phyloP scores from a whole-genome alignment of 2,113 vertebrate species.

The Oryzias javanicus region DNA sequence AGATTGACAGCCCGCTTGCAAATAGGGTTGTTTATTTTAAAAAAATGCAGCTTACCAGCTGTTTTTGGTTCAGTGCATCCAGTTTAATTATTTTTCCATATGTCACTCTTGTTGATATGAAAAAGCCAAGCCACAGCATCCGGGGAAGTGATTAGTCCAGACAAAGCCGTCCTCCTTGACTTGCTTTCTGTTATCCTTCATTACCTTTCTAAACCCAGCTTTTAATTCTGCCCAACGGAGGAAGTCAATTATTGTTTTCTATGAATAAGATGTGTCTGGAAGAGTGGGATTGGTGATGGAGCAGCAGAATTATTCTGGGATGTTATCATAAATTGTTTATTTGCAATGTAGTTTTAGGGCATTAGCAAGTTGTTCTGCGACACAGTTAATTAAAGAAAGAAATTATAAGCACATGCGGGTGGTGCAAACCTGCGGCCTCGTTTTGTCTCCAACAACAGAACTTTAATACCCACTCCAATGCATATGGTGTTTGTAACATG shows the following conservation, averaged over 20 bases:
- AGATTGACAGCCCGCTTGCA: conserved; percentile 60
- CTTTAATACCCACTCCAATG: too few species aligned
- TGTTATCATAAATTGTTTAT: conserved; percentile 55
- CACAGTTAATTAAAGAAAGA: not conserved
- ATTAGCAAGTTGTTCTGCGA: conserved; percentile 38
- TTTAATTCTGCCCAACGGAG: conserved; percentile 54
- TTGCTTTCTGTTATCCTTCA: conserved; percentile 51
- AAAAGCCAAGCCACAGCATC: conserved; percentile 46
- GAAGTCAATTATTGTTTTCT: conserved; percentile 63
- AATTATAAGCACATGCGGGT: too few species aligned
- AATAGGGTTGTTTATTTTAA: conserved; percentile 41
- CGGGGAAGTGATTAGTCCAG: conserved; percentile 64
- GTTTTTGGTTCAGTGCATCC: conserved; percentile 52
- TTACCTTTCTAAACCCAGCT: conserved; percentile 65
- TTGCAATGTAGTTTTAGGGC: conserved; percentile 38
- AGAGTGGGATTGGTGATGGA: conserved; percentile 26
- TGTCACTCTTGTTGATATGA: conserved; percentile 62
- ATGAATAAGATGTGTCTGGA: conserved; percentile 50
- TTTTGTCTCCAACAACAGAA: too few species aligned
- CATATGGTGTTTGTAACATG: too few species aligned
- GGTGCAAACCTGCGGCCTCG: too few species aligned
- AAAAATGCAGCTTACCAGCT: conserved; percentile 48
- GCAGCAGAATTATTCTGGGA: conserved; percentile 35
- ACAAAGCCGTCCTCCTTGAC: conserved; percentile 65
- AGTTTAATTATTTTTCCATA: conserved; percentile 68